Evolutionary conservation across 2,113 vertebrate species (phyloP).

Genomic region (Sinocyclocheilus anshuiensis): DNA sequence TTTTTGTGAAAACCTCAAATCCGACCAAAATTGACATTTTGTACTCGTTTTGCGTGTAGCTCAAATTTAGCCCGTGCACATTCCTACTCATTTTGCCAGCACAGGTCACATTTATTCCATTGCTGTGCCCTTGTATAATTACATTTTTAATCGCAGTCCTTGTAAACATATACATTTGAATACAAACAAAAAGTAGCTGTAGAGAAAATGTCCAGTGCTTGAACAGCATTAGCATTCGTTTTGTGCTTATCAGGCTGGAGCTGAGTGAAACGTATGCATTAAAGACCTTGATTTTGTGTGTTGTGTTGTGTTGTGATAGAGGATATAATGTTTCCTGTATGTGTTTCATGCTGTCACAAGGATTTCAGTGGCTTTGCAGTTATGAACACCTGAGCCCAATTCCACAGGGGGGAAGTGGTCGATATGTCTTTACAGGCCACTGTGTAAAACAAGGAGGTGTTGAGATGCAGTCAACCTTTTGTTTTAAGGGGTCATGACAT

Average conservation of each 20-base stretch:
- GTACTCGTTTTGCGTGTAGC: too few species aligned
- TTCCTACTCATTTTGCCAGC: too few species aligned
- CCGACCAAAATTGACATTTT: too few species aligned
- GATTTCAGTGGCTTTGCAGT: constrained; percentile 39
- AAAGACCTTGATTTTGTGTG: not conserved
- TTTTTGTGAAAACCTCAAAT: too few species aligned
- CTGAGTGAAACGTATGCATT: not conserved
- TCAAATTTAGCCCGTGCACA: too few species aligned
- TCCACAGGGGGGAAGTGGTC: constrained; percentile 20
- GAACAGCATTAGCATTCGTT: too few species aligned
- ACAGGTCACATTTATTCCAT: not conserved
- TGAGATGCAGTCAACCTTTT: constrained; percentile 39
- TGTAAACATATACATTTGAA: not conserved
- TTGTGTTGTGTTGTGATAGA: not conserved
- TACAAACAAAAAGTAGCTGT: not conserved
- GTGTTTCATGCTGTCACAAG: constrained; percentile 21
- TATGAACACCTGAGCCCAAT: constrained; percentile 30
- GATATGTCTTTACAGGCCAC: constrained; percentile 39
- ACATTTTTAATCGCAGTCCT: not conserved
- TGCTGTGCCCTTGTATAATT: not conserved
- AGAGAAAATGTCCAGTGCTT: not conserved
- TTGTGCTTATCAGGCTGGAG: not conserved
- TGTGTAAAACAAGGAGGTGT: constrained; percentile 39
- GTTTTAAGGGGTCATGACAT: constrained; percentile 38
- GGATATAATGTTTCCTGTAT: constrained; percentile 22